Percentiles rank a stretch among this genome's conserved stretches.
Conservation (phyloP, 2,113 vertebrate genomes). For the Cyrtonyx montezumae region DNA sequence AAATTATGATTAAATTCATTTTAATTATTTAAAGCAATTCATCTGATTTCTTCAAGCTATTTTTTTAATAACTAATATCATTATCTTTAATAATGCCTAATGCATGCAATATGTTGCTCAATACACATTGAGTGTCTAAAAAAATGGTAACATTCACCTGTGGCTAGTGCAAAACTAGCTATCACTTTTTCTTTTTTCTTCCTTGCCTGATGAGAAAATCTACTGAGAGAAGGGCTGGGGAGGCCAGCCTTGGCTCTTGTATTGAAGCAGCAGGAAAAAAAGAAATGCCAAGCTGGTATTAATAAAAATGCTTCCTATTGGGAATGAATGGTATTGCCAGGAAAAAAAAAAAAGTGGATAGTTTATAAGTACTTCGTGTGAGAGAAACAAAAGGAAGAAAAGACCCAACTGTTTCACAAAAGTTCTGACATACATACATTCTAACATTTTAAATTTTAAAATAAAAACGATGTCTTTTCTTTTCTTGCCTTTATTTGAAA, state of each 20-base stretch:
- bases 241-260: conserved; percentile 6
- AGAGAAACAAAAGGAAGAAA: conserved; percentile 59
- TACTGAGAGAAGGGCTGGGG: conserved; percentile 8
- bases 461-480: not conserved
- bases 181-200: not conserved
- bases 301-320: conserved; percentile 73
- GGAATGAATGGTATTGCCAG: conserved; percentile 59
- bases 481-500: not conserved
- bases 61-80: not conserved
- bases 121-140: not conserved
- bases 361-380: conserved; percentile 23
- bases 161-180: not conserved
- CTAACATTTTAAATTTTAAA: not conserved
- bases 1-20: not conserved
- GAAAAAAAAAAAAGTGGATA: conserved; percentile 23
- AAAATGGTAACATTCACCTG: conserved; percentile 7
- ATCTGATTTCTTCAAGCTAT: not conserved
- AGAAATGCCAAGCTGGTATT: conserved; percentile 71
- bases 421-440: conserved; percentile 12
- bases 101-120: not conserved
- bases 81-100: not conserved
- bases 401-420: not conserved
- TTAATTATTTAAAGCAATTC: not conserved
- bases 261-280: conserved; percentile 38
- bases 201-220: not conserved